Evolutionary conservation across 1,140 invertebrate genomes (phyloP), one percentile per base, ranked within the genome.

Genomic region (Drosophila paulistorum): DNA sequence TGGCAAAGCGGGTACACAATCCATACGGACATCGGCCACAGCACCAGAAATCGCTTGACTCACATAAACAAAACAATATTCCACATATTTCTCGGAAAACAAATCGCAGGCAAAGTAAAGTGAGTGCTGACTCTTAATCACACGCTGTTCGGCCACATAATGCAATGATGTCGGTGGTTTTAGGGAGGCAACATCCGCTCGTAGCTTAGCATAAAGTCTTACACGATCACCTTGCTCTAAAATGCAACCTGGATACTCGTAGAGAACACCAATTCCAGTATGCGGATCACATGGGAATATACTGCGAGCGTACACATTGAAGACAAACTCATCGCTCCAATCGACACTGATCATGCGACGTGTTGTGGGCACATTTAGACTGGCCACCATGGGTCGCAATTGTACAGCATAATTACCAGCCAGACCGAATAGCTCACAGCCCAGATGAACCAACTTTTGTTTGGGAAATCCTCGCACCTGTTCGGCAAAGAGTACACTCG

Each of bases 41-140:
- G 96, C 96, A 1, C 96, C 96, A 1, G 95, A 96, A 30, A 96
- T 95, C 0, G 96, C 95, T 72, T 96, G 95, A 48, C 95, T 97
- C 5, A 97, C 96, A 89, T 97, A 97, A 59, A 96, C 95, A 92
- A 97, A 97, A 92, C 96, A 97, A 79, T 97, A 97, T 81, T 97
- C 96, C 37, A 96, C 94, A 85, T 95, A 97, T 45, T 95, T 94
- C 91, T 97, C 96, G 20, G 94, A 95, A 92, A 97, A 97, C 1
- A 96, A 93, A n/a, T 96, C 95, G 82, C 96, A 97, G 90, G 95
- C 95, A 91, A 97, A 97, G 14, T 95, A 94, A 1, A 96, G 92
- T 17, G 94, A 95, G 90, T 97, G 96, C 74, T 95, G 94, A 9
- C 96, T 96, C 42, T 94, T 93, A 51, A 84, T 70, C 42, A 92